These are phyloP conservation scores for Salvator merianae DNA, from an alignment of 2,113 vertebrate species.

Conservation along the genomic window DNA sequence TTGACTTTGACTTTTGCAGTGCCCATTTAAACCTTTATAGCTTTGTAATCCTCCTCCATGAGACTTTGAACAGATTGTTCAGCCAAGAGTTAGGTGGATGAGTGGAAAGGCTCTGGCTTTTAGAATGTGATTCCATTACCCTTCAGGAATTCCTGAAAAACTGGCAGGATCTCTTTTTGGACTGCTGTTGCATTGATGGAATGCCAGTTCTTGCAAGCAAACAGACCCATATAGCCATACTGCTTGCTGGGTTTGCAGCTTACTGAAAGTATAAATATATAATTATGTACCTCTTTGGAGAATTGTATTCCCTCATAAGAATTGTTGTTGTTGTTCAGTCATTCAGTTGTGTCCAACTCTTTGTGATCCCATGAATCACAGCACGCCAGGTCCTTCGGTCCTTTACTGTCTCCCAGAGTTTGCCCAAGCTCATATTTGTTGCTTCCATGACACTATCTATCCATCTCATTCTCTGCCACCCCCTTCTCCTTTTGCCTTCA, in stretches of 20 bases:
- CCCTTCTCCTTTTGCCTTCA: too few species aligned
- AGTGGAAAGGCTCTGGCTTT: not conserved
- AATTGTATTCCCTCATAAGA: too few species aligned
- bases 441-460: too few species aligned
- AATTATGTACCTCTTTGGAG: not conserved
- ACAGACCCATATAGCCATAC: not conserved
- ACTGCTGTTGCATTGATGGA: not conserved
- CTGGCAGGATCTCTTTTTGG: not conserved
- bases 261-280: not conserved
- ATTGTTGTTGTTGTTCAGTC: not conserved
- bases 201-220: not conserved
- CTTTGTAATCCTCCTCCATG: slow-evolving; percentile 6
- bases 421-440: too few species aligned
- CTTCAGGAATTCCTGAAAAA: slow-evolving; percentile 28
- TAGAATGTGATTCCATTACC: slow-evolving; percentile 8
- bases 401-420: too few species aligned
- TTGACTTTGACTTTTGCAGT: not conserved
- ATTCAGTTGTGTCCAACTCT: too few species aligned
- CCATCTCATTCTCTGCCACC: too few species aligned
- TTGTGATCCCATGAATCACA: too few species aligned
- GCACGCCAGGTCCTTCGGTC: too few species aligned
- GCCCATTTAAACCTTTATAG: not conserved
- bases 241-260: not conserved
- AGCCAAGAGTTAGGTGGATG: slow-evolving; percentile 14
- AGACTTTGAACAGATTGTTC: slow-evolving; percentile 24